Base-by-base conservation (phyloP, 2,888 invertebrate genomes). In the Cybosia mesomella region DNA sequence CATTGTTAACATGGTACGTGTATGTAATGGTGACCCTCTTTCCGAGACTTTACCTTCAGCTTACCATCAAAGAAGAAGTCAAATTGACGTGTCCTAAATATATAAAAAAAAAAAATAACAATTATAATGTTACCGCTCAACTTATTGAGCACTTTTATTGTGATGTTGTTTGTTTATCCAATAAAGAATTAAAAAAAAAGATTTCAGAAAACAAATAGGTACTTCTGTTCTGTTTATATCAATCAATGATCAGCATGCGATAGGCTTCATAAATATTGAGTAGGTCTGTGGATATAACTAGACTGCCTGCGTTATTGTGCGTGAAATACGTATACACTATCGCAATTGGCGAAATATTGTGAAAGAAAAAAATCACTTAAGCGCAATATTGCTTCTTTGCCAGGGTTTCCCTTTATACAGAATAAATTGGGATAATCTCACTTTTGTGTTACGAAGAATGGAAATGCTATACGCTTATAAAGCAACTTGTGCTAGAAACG, bases 291-390 rank as follows among this genome's bases (percentile, higher is more conserved):
- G 21, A 10, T 21, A 58, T 58, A 28, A 43, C 21, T 28, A 43
- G n/a, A 49, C 18, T 58, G 43, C 28, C 24, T 64, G 32, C 21
- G 64, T 79, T 72, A 69, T 66, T 66, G 67, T 73, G 68, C 72
- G 75, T 75, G n/a, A 70, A 63, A 59, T 59, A 59, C n/a, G 64
- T 36, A 67, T 57, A 64, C 66, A 67, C 61, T 28, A 66, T 63
- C 67, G 58, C 79, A 70, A 79, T 79, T 76, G 77, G 67, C 68
- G 76, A 73, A 76, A 79, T 79, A 67, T 73, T 64, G 69, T 71
- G 76, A 67, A 65, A 77, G 59, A 43, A 60, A 54, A 73, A 66
- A 39, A 24, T 70, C 79, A 70, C 53, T 76, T 66, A 63, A 71
- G 71, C 68, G 74, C 67, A 71, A 76, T 65, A 68, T 71, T 70